Base-by-base conservation (phyloP, 2,113 vertebrate genomes). In the Cercocebus atys region DNA sequence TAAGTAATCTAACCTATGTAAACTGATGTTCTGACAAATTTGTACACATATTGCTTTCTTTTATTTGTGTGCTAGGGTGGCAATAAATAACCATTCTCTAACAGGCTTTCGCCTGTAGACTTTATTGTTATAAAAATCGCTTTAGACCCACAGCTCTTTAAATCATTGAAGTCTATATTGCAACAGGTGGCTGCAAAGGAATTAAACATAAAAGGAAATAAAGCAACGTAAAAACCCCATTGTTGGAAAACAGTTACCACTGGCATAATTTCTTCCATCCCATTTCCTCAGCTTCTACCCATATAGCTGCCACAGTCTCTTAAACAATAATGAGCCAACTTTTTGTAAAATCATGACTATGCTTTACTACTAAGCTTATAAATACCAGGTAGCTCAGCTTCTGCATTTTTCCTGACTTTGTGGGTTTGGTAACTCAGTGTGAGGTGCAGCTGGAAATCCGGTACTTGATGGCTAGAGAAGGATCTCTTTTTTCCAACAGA, bases 121-220 rank as follows among this genome's bases (percentile, higher is more conserved):
- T 90, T 85, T 55, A 76, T 80, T 85, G 43, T 87, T 64, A 76
- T 47, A 84, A 89, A 93, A 93, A 81, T 90, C 20, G n/a, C 43
- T 73, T 92, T 47, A 90, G 20, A 17, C 30, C 52, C 81, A 78
- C 35, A 90, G 27, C 23, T 81, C 52, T 78, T 76, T 94, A 73
- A 88, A 79, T 94, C 45, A 83, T 88, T 50, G 8, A 20, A 22
- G 20, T 27, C 38, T 73, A 38, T 83, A 82, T 91, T 79, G 50
- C 27, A 97, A 88, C 78, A 97, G 81, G 76, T 97, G 61, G 78
- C 59, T 90, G 4, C 52, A 85, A 61, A 94, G 35, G 38, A 96
- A 68, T 79, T 79, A 88, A 30, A 79, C 17, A 40, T 79, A 45
- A 96, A 75, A 84, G 18, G 55, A 50, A 95, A 95, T 94, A 81